These are phyloP conservation scores for Rhadina sibilatrix DNA, from an alignment of 2,113 vertebrate species.

Conservation along the genomic window DNA sequence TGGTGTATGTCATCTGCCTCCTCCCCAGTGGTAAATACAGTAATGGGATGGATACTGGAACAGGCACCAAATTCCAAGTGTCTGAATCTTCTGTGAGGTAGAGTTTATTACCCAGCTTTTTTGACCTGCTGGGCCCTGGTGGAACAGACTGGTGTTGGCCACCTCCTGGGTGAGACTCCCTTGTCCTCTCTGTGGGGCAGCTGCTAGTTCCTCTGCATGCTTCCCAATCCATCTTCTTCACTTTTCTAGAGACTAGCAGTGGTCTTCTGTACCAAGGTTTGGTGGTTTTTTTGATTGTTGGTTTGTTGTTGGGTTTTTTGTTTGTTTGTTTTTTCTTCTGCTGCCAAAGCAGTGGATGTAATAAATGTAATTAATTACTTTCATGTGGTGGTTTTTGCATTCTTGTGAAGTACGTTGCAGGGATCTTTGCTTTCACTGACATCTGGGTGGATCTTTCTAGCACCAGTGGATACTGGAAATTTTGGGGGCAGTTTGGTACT, in stretches of 20 bases:
- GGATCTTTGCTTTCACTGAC: background rate
- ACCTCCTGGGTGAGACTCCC: background rate
- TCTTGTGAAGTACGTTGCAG: background rate
- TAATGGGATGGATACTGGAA: background rate
- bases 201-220: accelerated
- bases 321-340: background rate
- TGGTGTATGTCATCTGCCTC: background rate
- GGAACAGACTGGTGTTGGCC: background rate
- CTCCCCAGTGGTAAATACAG: background rate
- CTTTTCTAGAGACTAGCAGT: background rate
- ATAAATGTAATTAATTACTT: background rate
- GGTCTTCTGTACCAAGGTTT: background rate
- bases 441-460: background rate
- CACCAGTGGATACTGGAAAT: accelerated
- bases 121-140: background rate
- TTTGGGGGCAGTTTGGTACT: background rate
- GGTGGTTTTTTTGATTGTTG: no score
- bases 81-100: background rate
- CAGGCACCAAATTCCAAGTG: background rate
- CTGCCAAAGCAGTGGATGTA: background rate
- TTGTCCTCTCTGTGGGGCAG: background rate
- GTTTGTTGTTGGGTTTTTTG: no score
- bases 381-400: accelerated
- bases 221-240: background rate
- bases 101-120: background rate